These are phyloP conservation scores for Eubasilissa regina DNA, from an alignment of 1,140 invertebrate genomes.

Conservation along the genomic window DNA sequence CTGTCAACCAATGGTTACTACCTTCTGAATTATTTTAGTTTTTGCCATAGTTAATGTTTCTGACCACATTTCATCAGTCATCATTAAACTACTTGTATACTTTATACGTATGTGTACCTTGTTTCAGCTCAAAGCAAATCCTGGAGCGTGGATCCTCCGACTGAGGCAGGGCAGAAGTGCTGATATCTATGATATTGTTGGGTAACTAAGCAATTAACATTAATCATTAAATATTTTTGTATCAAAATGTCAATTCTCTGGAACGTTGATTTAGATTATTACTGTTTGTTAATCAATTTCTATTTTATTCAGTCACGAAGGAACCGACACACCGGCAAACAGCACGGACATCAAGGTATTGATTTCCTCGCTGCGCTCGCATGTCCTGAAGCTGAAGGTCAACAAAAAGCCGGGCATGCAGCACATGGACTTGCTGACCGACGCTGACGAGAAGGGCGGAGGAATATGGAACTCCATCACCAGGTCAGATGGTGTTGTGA, in stretches of 20 bases:
- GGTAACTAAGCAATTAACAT: conserved; percentile 66
- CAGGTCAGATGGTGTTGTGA: conserved; percentile 73
- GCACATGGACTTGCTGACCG: conserved; percentile 87
- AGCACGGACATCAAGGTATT: conserved; percentile 86
- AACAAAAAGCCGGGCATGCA: conserved; percentile 92
- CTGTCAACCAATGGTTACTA: no score
- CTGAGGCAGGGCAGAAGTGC: conserved; percentile 92
- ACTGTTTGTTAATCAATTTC: conserved; percentile 3
- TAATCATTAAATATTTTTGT: no score
- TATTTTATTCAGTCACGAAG: conserved; percentile 77
- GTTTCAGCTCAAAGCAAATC: conserved; percentile 90
- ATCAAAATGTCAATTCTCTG: no score
- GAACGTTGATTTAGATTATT: no score
- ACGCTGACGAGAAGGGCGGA: conserved; percentile 78
- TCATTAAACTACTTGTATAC: no score
- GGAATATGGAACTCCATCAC: conserved; percentile 96
- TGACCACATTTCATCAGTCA: no score
- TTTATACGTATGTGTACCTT: neutral
- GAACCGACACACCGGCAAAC: conserved; percentile 80
- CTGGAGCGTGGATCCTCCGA: conserved; percentile 93
- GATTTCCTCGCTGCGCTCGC: conserved; percentile 90
- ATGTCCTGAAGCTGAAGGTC: conserved; percentile 93
- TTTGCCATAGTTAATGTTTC: no score
- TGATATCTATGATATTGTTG: conserved; percentile 93
- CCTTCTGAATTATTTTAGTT: no score